phyloP scores from a whole-genome alignment of 2,797 vertebrate species.

The Catharus ustulatus region DNA sequence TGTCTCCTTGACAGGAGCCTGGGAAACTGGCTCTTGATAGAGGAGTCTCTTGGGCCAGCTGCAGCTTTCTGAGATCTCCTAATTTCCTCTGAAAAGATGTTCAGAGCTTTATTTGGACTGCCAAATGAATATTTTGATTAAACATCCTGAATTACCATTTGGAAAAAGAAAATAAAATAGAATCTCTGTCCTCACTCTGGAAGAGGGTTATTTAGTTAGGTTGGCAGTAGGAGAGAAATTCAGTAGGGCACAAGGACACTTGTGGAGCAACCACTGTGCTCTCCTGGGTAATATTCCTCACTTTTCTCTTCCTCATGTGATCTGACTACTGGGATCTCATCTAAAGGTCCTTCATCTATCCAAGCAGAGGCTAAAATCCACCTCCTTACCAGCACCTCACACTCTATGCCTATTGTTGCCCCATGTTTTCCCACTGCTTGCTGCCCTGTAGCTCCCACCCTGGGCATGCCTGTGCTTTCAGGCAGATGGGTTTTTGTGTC shows the following conservation, averaged over 20 bases:
- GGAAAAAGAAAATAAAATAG: not conserved
- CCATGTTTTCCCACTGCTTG: not conserved
- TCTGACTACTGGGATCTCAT: not conserved
- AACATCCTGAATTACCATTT: not conserved
- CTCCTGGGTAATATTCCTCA: not conserved
- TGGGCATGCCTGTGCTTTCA: not conserved
- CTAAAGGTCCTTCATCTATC: not conserved
- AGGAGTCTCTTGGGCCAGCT: not conserved
- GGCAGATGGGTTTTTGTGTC: not conserved
- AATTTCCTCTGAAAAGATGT: not conserved
- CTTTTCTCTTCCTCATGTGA: not conserved
- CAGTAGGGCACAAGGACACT: not conserved
- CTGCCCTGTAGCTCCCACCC: not conserved
- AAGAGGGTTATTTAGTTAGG: not conserved
- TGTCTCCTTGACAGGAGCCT: not conserved
- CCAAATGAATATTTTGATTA: not conserved
- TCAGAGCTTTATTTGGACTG: not conserved
- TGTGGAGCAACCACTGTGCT: not conserved
- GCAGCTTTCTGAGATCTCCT: not conserved
- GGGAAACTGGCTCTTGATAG: not conserved
- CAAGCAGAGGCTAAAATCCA: not conserved
- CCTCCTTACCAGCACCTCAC: not conserved
- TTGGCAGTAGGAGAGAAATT: not conserved
- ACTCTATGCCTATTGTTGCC: rapidly evolving
- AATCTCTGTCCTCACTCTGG: not conserved